Base-by-base conservation (phyloP, 2,797 vertebrate species). In the Enteromius anoplus region DNA sequence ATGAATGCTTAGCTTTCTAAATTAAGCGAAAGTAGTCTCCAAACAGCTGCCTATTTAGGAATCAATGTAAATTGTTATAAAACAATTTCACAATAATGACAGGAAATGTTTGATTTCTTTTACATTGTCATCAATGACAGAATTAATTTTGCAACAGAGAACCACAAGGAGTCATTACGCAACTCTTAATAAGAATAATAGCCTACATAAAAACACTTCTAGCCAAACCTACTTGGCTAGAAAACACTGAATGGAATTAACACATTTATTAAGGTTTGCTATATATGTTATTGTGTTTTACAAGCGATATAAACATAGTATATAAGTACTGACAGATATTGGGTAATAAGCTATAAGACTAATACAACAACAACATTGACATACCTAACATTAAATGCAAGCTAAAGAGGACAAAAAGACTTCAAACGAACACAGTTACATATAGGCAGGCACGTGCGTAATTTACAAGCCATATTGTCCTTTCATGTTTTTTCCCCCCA, bases 221-320 rank as follows among this genome's bases (percentile, higher is more conserved):
- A 26, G 26, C 26, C 26, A 68, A 26, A 26, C 5, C 19, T 80
- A 62, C 21, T 70, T 78, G 45, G 26, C 45, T 58, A 69, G 10
- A 81, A 82, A 82, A 66, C 17, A 45, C 21, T 49, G 73, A 70
- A 55, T 85, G n/a, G 81, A 91, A 91, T 89, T 89, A 91, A 89
- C 84, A 88, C 53, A 86, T 93, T 94, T 94, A 93, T 93, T 94
- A 91, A 80, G 76, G 82, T 88, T 90, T 90, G 84, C 87, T 85
- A 89, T 90, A 91, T 90, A 88, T 69, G 86, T 80, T 84, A 85
- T 92, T 89, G 80, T 87, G 89, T 87, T 87, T 91, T 91, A 92
- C 91, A 93, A 87, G 89, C 80, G 85, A 88, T 90, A 92, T 91
- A 92, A 92, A 91, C 91, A 91, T 83, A 87, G 89, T 89, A 86